phyloP scores from a whole-genome alignment of 2,113 vertebrate species.

The Anhinga rufa region DNA sequence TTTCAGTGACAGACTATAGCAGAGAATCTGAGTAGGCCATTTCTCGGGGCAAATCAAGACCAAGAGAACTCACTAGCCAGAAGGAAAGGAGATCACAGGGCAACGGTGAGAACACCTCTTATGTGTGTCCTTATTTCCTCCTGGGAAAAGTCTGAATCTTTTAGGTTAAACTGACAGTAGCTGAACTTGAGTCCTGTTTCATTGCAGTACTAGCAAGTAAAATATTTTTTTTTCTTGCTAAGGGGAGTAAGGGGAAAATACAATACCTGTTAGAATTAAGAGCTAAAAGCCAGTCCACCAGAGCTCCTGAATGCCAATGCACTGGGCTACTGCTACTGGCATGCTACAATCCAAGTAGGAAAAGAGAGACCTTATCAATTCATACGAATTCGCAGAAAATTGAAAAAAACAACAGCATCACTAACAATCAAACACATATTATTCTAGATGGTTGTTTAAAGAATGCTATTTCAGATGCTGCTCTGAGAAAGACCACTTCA shows the following conservation, averaged over 20 bases:
- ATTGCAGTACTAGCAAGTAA: background rate
- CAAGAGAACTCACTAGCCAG: background rate
- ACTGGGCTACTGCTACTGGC: background rate
- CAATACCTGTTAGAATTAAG: background rate
- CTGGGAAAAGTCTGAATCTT: background rate
- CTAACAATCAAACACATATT: accelerated
- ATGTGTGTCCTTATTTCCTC: background rate
- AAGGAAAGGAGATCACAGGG: background rate
- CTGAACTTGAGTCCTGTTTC: background rate
- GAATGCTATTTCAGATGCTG: background rate
- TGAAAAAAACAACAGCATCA: accelerated
- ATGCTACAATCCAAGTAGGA: background rate
- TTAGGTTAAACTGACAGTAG: background rate
- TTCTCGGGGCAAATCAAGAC: background rate
- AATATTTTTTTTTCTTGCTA: background rate
- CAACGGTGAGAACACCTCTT: background rate
- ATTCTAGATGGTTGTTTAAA: background rate
- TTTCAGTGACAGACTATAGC: background rate
- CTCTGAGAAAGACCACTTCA: background rate
- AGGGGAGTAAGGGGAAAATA: too few relatives aligned
- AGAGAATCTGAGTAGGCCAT: background rate
- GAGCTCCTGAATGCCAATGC: background rate
- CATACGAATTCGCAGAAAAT: background rate
- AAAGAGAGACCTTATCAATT: background rate
- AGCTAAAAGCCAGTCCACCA: background rate